phyloP scores from a whole-genome alignment of 2,888 invertebrate genomes.

The Lymantria dispar region DNA sequence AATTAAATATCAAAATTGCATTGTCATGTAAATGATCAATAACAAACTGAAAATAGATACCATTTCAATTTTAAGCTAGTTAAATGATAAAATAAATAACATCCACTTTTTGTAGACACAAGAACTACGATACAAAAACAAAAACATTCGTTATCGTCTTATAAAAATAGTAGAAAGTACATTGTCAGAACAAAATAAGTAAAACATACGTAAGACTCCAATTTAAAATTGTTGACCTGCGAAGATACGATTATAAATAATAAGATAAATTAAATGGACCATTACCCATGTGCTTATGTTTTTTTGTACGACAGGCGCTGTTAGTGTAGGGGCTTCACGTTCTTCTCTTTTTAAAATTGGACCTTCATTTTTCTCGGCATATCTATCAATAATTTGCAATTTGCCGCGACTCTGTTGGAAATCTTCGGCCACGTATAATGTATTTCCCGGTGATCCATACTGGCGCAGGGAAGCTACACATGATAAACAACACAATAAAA shows the following conservation, averaged over 20 bases:
- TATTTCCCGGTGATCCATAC: slow-evolving; percentile 52
- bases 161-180: slow-evolving; percentile 48
- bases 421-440: slow-evolving; percentile 66
- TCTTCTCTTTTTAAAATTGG: slow-evolving; percentile 55
- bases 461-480: slow-evolving; percentile 48
- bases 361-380: slow-evolving; percentile 35
- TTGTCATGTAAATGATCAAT: not conserved
- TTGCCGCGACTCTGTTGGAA: slow-evolving; percentile 38
- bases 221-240: slow-evolving; percentile 37
- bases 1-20: not conserved
- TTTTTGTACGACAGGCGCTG: slow-evolving; percentile 52
- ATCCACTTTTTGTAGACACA: not conserved
- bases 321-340: slow-evolving; percentile 60
- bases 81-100: not conserved
- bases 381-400: slow-evolving; percentile 59
- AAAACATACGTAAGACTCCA: not conserved
- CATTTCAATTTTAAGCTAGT: not conserved
- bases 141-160: slow-evolving; percentile 23
- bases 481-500: slow-evolving; percentile 54
- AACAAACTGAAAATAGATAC: not conserved
- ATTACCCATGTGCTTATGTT: slow-evolving; percentile 79
- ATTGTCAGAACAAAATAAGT: slow-evolving; percentile 35
- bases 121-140: slow-evolving; percentile 1
- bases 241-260: slow-evolving; percentile 50
- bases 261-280: slow-evolving; percentile 48